phyloP scores from a whole-genome alignment of 2,797 vertebrate species.

The Eurystomus glaucurus region DNA sequence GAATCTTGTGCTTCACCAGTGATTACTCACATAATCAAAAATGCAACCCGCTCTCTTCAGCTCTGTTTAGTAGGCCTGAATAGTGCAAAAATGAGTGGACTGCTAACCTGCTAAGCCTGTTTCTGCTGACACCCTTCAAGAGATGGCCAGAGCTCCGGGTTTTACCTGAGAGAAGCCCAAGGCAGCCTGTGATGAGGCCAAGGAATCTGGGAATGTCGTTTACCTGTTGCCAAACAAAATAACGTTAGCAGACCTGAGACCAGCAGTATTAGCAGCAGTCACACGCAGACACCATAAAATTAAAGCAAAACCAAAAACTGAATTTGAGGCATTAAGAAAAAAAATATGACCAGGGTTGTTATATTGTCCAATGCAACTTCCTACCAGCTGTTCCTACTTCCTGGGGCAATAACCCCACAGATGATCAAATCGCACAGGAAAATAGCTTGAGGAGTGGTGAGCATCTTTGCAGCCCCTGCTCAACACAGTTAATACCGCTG shows the following conservation, averaged over 20 bases:
- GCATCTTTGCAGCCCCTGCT: slow-evolving; percentile 2
- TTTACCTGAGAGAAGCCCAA: neutral
- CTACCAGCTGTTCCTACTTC: neutral
- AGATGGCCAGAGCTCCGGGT: neutral
- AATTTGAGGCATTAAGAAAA: neutral
- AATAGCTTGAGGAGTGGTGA: neutral
- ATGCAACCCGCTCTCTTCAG: neutral
- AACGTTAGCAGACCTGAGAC: neutral
- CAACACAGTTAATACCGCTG: neutral
- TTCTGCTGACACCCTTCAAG: neutral
- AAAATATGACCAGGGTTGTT: neutral
- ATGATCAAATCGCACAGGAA: neutral
- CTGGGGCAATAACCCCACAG: neutral
- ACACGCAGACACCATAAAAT: slow-evolving; percentile 1
- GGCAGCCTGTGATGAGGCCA: neutral
- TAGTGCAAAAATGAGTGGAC: neutral
- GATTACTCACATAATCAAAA: neutral
- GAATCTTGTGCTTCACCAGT: neutral
- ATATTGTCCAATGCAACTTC: neutral
- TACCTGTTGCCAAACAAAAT: slow-evolving; percentile 29
- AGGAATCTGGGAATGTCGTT: slow-evolving; percentile 51
- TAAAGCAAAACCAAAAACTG: slow-evolving; percentile 12
- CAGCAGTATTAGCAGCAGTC: slow-evolving; percentile 17
- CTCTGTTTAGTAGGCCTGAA: neutral
- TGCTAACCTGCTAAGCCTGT: neutral